Percentiles rank a stretch among this genome's conserved stretches.
phyloP scores from a whole-genome alignment of 2,888 invertebrate species.

The Leptarthrus brevirostris region DNA sequence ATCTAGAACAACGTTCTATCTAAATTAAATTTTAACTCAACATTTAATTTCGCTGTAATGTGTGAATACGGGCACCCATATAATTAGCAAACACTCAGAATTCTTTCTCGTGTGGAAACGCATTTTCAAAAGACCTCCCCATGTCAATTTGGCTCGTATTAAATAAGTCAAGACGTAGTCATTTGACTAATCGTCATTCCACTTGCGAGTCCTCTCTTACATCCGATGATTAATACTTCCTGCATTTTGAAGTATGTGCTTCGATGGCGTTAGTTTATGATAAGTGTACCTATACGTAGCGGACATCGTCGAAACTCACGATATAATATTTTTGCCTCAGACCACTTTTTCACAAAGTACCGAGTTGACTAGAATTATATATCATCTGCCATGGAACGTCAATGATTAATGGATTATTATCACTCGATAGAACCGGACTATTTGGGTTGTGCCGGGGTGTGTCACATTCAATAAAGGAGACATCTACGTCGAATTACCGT shows the following conservation, averaged over 20 bases:
- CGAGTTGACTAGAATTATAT: too few species aligned
- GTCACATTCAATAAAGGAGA: not conserved
- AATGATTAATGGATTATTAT: too few species aligned
- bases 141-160: constrained; percentile 39
- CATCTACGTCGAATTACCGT: not conserved
- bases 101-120: too few species aligned
- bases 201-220: constrained; percentile 30
- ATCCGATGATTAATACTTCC: constrained; percentile 49
- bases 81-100: not conserved
- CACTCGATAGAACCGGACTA: too few species aligned
- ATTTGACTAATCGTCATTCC: constrained; percentile 39
- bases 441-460: not conserved
- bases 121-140: not conserved
- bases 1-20: too few species aligned
- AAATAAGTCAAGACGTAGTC: constrained; percentile 37
- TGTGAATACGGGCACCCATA: not conserved
- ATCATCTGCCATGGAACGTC: too few species aligned
- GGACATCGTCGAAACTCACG: not conserved
- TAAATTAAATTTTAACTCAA: too few species aligned
- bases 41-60: too few species aligned
- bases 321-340: too few species aligned
- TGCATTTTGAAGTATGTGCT: constrained; percentile 21
- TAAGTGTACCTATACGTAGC: not conserved
- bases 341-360: too few species aligned
- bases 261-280: constrained; percentile 28